Percentiles rank a stretch among this genome's conserved stretches.
phyloP scores from a whole-genome alignment of 2,888 invertebrate species.

The Lepeophtheirus nordmannii region DNA sequence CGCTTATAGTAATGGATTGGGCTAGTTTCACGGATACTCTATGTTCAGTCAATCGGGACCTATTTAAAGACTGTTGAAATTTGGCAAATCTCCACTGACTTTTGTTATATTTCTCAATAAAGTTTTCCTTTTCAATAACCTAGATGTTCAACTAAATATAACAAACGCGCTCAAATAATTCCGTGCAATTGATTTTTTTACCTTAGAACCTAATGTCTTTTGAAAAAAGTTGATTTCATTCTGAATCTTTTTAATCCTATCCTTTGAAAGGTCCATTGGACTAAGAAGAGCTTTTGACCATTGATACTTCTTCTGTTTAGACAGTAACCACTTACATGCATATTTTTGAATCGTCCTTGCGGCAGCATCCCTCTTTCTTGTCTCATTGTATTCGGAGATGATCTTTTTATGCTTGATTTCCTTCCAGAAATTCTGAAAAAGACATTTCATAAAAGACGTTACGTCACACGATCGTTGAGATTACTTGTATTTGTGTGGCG shows the following conservation, averaged over 20 bases:
- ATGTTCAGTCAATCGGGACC: background rate
- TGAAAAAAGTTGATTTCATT: background rate
- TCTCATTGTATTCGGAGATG: background rate
- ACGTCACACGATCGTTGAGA: background rate
- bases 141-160: too few species aligned
- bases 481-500: background rate
- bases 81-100: conserved; percentile 3
- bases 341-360: background rate
- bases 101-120: conserved; percentile 2
- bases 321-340: background rate
- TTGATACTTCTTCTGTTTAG: background rate
- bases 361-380: background rate
- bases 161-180: too few species aligned
- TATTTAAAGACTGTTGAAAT: background rate
- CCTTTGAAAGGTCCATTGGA: background rate
- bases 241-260: background rate
- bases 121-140: too few species aligned
- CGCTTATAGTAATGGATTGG: conserved; percentile 3
- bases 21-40: background rate
- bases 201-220: background rate
- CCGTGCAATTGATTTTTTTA: background rate
- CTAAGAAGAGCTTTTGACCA: background rate
- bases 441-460: background rate
- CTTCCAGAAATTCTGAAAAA: background rate
- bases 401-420: background rate